These are phyloP conservation scores for Aepyceros melampus DNA, from an alignment of 2,113 vertebrate genomes.

Conservation along the genomic window DNA sequence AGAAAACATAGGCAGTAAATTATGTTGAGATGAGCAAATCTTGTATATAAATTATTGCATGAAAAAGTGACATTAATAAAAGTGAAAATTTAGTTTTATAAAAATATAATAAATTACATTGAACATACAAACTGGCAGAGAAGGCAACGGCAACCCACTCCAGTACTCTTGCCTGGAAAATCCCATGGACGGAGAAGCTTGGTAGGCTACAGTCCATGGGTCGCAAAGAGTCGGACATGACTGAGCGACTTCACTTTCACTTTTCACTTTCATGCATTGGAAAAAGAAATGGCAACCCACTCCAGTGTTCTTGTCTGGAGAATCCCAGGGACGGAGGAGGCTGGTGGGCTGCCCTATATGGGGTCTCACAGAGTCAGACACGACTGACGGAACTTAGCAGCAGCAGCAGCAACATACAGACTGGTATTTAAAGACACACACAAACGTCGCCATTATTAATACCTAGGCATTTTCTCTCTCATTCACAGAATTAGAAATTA, in stretches of 20 bases:
- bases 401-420: background rate
- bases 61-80: background rate
- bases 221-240: fast-evolving
- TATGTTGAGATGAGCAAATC: background rate
- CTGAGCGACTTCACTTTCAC: background rate
- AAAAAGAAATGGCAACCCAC: background rate
- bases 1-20: background rate
- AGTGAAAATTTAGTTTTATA: background rate
- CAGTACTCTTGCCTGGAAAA: background rate
- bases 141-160: background rate
- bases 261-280: background rate
- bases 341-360: fast-evolving
- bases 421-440: background rate
- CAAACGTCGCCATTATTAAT: background rate
- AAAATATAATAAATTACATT: background rate
- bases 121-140: background rate
- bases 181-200: background rate
- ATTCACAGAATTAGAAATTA: background rate
- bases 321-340: background rate
- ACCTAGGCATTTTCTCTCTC: background rate
- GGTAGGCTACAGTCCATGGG: background rate
- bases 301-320: background rate
- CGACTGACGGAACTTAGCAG: background rate
- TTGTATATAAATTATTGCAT: background rate
- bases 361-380: background rate